Evolutionary conservation across 2,888 invertebrate genomes (phyloP), one percentile per base, ranked within the genome.

Genomic region (Herminia tarsipennalis): DNA sequence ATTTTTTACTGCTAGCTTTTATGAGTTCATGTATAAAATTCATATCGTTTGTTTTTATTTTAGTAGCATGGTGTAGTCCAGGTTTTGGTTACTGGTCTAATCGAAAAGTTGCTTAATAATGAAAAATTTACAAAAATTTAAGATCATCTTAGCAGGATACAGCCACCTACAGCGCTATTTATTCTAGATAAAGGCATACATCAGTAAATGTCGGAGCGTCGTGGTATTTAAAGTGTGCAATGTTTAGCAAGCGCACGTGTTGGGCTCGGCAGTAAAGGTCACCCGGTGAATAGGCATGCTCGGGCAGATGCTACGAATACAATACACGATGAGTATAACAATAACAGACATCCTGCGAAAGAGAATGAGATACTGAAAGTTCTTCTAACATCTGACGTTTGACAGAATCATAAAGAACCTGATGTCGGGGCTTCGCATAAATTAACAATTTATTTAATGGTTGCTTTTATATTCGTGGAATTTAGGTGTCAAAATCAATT

Each of bases 281-380:
- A 83, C 56, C 66, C 64, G 64, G 55, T 81, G 83, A 86, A 87
- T 86, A 82, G 81, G 78, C 57, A 70, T 61, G 57, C 68, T 57
- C 41, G 25, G 76, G 80, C 88, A 89, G 86, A 84, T 89, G 89
- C 76, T 71, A 47, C 60, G 36, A 29, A 51, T 70, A 83, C 81
- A 85, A 86, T 82, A 66, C 70, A 50, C 44, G 51, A 59, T 58
- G 66, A 70, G 56, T 62, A 62, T 58, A 73, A 78, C 76, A 78
- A 76, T 71, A 70, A 73, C 56, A 65, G 55, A 42, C 45, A 30
- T 58, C 35, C 38, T 46, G 42, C 34, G 45, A 36, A 41, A 25
- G 47, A 37, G 48, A 56, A 50, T 45, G 21, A 39, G 32, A 51
- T 34, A 13, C 22, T 33, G 5, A 48, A 45, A 27, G 8, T 28